A percentile compares a stretch with the other conserved stretches of the same genome.
Conservation (phyloP, 2,113 vertebrate genomes). For the Lynx canadensis region DNA sequence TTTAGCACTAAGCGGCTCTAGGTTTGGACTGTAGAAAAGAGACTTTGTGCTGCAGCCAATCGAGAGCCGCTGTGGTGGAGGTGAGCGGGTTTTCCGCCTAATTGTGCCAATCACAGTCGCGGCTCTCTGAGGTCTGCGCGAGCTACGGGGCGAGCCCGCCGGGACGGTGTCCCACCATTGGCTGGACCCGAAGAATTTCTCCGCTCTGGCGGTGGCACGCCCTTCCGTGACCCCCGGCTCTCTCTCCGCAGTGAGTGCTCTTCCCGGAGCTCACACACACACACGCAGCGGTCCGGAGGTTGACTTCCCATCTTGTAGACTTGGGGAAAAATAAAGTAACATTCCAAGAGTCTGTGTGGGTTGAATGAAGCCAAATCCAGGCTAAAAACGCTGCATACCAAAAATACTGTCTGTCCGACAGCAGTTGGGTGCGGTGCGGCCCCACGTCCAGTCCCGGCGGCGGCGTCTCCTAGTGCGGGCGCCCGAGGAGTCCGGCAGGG, state of each 20-base stretch:
- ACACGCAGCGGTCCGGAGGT: accelerated
- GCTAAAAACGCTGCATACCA: not conserved
- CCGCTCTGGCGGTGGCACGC: accelerated
- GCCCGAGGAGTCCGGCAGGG: not conserved
- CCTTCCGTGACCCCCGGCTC: accelerated
- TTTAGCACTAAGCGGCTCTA: not conserved
- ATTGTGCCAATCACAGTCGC: not conserved
- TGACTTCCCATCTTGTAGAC: not conserved
- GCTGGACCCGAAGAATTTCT: not conserved
- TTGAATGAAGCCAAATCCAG: not conserved
- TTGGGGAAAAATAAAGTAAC: not conserved
- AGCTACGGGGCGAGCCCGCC: not conserved
- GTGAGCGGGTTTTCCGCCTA: not conserved
- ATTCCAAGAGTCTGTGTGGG: not conserved
- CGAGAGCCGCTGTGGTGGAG: not conserved
- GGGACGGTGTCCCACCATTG: not conserved
- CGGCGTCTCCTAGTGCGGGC: not conserved
- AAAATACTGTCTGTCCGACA: not conserved
- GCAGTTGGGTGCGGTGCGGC: not conserved
- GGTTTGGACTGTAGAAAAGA: not conserved
- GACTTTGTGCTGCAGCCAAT: not conserved
- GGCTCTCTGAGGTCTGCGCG: not conserved
- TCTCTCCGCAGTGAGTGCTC: accelerated
- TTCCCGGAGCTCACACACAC: accelerated
- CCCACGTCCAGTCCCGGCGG: not conserved